phyloP scores from a whole-genome alignment of 1,140 invertebrate genomes.

The Drosophila arawakana region DNA sequence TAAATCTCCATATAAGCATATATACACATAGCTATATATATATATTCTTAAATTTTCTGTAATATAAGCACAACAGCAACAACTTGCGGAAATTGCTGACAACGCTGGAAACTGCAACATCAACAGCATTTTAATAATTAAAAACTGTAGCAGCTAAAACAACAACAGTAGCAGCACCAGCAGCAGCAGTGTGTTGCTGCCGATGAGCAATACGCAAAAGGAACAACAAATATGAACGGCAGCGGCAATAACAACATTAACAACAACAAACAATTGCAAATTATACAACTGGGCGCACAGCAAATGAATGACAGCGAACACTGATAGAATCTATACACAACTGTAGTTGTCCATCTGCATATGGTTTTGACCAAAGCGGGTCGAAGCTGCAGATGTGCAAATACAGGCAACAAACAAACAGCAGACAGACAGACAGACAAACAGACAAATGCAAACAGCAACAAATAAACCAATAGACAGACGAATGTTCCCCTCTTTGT shows the following conservation, averaged over 20 bases:
- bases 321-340: neutral
- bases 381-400: constrained; percentile 66
- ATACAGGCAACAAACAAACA: constrained; percentile 49
- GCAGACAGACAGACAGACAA: constrained; percentile 21
- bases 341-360: constrained; percentile 21
- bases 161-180: constrained; percentile 17
- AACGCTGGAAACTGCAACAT: constrained; percentile 38
- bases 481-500: neutral
- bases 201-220: constrained; percentile 25
- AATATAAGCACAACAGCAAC: constrained; percentile 26
- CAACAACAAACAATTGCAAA: constrained; percentile 80
- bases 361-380: constrained; percentile 33
- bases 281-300: constrained; percentile 77
- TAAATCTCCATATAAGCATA: neutral
- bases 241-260: constrained; percentile 61
- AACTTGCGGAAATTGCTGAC: constrained; percentile 70
- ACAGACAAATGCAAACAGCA: constrained; percentile 7
- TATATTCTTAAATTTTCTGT: constrained; percentile 6
- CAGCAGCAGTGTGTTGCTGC: no score
- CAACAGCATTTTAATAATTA: constrained; percentile 68
- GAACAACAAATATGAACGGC: constrained; percentile 14
- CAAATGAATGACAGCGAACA: constrained; percentile 42
- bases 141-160: constrained; percentile 48
- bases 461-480: constrained; percentile 53
- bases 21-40: no score